phyloP scores from a whole-genome alignment of 2,888 invertebrate species.

The Brachyptera risi region DNA sequence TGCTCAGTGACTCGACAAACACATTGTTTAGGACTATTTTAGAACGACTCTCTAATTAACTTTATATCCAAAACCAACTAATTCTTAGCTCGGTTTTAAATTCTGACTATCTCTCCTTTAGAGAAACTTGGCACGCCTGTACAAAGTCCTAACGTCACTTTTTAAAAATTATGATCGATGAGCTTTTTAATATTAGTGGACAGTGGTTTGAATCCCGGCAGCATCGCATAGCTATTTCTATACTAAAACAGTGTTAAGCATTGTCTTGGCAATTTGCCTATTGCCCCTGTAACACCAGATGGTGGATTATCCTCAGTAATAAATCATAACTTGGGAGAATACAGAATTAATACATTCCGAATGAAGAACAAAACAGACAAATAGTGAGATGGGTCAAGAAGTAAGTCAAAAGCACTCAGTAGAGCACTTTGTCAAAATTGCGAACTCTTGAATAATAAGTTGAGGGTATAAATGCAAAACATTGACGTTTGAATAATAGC shows the following conservation, averaged over 20 bases:
- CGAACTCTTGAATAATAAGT: no score
- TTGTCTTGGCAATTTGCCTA: background rate
- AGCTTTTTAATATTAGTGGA: background rate
- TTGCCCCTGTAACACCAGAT: background rate
- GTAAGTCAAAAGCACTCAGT: no score
- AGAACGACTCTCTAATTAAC: no score
- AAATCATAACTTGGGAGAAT: conserved; percentile 2
- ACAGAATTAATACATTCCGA: background rate
- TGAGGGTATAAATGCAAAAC: no score
- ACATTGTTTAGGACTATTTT: no score
- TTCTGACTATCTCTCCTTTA: no score
- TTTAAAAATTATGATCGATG: background rate
- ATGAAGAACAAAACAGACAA: background rate
- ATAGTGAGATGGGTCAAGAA: background rate
- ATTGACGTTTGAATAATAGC: no score
- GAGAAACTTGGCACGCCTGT: no score
- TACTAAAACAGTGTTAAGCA: background rate
- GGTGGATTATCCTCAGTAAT: background rate
- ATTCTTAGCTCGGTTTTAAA: no score
- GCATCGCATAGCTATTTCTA: background rate
- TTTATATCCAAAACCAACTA: no score
- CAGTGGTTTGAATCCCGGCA: background rate
- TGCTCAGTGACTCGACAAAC: no score
- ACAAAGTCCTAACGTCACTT: background rate
- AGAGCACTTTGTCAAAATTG: no score